A percentile compares a stretch with the other conserved stretches of the same genome.
phyloP scores from a whole-genome alignment of 2,797 vertebrate genomes.

The Aratinga solstitialis region DNA sequence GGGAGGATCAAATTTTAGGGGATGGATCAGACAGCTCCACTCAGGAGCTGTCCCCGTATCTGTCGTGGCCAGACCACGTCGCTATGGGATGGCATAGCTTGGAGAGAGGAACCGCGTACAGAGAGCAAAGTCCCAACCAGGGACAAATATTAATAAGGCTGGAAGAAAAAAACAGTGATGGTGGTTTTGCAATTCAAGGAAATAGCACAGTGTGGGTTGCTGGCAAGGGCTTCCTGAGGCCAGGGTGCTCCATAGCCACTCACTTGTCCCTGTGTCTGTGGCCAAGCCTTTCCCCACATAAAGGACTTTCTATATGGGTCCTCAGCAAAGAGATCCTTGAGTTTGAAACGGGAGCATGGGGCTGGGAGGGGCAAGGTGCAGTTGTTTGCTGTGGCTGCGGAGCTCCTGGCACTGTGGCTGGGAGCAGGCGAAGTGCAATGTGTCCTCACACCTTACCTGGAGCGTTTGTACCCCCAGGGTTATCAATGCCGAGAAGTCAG shows the following conservation, averaged over 20 bases:
- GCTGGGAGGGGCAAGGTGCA: neutral
- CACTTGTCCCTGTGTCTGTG: neutral
- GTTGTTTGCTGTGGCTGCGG: rapidly evolving
- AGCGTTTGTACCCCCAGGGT: slow-evolving; percentile 49
- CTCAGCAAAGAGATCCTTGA: neutral
- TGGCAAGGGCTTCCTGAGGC: neutral
- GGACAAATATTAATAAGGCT: neutral
- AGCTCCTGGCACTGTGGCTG: neutral
- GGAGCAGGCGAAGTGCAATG: neutral
- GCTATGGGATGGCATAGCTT: rapidly evolving
- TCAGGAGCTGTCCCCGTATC: neutral
- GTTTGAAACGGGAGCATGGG: neutral
- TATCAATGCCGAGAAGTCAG: slow-evolving; percentile 78
- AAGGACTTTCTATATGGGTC: neutral
- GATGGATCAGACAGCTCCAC: neutral
- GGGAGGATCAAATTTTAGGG: neutral
- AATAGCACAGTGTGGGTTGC: neutral
- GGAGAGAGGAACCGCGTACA: neutral
- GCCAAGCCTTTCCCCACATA: neutral
- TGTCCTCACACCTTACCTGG: neutral
- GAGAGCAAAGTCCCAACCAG: neutral
- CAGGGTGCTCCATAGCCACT: neutral
- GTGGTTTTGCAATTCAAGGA: neutral
- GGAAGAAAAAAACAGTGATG: neutral
- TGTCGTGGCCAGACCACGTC: neutral